phyloP scores from a whole-genome alignment of 1,140 invertebrate genomes.

The Glomeris maerens region DNA sequence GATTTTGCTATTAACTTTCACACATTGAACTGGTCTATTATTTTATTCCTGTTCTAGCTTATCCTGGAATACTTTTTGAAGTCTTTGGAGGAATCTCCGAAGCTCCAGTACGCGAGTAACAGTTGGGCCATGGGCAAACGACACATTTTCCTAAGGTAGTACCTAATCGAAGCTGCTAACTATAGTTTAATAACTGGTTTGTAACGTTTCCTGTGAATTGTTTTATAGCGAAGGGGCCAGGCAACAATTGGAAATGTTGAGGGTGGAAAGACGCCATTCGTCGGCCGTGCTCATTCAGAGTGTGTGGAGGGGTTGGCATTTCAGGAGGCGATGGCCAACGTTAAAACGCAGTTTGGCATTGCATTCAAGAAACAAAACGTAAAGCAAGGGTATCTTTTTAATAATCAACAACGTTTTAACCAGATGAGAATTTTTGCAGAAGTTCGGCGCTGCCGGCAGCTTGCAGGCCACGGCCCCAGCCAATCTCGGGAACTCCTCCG shows the following conservation, averaged over 20 bases:
- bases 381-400: too few relatives aligned
- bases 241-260: conserved; percentile 67
- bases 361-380: conserved; percentile 3
- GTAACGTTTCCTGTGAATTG: neutral
- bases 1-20: neutral
- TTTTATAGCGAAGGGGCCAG: conserved; percentile 67
- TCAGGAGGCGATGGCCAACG: conserved; percentile 50
- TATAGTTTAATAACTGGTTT: neutral
- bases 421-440: too few relatives aligned
- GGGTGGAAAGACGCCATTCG: conserved; percentile 55
- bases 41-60: conserved; percentile 30
- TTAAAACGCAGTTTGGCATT: conserved; percentile 33
- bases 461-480: conserved; percentile 60
- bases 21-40: neutral
- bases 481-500: conserved; percentile 43
- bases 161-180: neutral
- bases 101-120: conserved; percentile 38
- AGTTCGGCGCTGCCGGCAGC: too few relatives aligned
- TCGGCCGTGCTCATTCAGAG: conserved; percentile 62
- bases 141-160: conserved; percentile 66
- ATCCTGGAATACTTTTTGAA: conserved; percentile 49
- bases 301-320: conserved; percentile 63
- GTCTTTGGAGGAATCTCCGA: conserved; percentile 27
- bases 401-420: too few relatives aligned
- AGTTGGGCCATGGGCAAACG: conserved; percentile 82